Evolutionary conservation across 2,797 vertebrate genomes (phyloP), one percentile per base, ranked within the genome.

Genomic region (Cuniculus paca): DNA sequence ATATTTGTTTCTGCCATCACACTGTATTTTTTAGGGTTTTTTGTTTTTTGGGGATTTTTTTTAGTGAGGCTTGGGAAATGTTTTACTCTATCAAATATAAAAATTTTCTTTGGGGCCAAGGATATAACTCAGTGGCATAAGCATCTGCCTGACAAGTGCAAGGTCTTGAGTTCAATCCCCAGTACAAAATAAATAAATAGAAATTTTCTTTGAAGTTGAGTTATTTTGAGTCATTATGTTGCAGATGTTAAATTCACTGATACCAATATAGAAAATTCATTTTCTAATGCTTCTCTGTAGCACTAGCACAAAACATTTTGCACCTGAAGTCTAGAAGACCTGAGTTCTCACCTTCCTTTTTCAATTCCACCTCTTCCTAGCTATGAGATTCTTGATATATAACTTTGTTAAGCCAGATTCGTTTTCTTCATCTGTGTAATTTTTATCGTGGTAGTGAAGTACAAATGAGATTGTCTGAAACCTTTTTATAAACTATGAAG

Each of bases 381-480:
- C 16, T 74, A 1, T 85, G 42, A 42, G 12, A 75, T 68, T 54
- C 74, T 68, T 31, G 12, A 58, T 52, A 74, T 5, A 2, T 17
- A 79, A 84, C 17, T 34, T 87, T 5, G 48, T 82, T 65, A 77
- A 91, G 20, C 31, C 70, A 91, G 79, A 82, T 20, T 87, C 52
- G 24, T 3, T 91, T 96, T 96, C 48, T 36, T 94, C 58, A 52
- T 50, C 70, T 83, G 31, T 70, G 36, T 74, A 87, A 85, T n/a
- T 50, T 56, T 63, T 6, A 42, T 39, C 11, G 12, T 34, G 90
- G 3, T 22, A 80, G 68, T 68, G 19, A 81, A 72, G 6, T 84
- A 77, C 48, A 81, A 34, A 13, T 36, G 39, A 58, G 42, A 4
- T 52, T 86, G 13, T 72, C 3, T 60, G 54, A 86, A 89, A 42